Evolutionary conservation across 1,140 invertebrate genomes (phyloP).

Genomic region (Cyclargus thomasi): DNA sequence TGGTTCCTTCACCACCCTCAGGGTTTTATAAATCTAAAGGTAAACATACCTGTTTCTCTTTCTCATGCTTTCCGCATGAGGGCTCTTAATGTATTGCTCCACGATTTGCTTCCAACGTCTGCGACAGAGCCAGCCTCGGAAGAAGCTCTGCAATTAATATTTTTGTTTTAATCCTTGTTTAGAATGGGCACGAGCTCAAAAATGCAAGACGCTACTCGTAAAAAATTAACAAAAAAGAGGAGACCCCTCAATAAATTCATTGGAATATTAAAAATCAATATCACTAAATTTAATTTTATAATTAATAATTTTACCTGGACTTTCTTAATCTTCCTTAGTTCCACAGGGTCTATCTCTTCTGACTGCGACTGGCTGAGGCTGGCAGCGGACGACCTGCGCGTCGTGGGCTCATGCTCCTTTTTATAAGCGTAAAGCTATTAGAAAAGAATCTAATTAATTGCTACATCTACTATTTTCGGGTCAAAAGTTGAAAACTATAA

Average conservation of each 20-base stretch:
- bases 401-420: constrained; percentile 78
- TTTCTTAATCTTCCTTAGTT: constrained; percentile 94
- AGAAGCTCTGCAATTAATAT: constrained; percentile 85
- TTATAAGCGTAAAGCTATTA: constrained; percentile 87
- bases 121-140: constrained; percentile 95
- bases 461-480: too few relatives aligned
- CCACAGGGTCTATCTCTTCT: constrained; percentile 79
- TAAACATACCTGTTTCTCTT: constrained; percentile 87
- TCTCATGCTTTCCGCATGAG: constrained; percentile 95
- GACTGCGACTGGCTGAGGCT: constrained; percentile 54
- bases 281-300: too few relatives aligned
- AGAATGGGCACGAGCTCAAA: too few relatives aligned
- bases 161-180: too few relatives aligned
- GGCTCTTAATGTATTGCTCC: constrained; percentile 95
- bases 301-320: constrained; percentile 77
- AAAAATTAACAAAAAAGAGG: too few relatives aligned
- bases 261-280: too few relatives aligned
- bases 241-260: too few relatives aligned
- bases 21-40: not conserved
- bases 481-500: too few relatives aligned
- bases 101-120: constrained; percentile 96
- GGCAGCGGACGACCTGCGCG: constrained; percentile 52
- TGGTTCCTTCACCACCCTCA: not conserved
- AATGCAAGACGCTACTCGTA: too few relatives aligned
- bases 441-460: constrained; percentile 20